Conservation (phyloP, 2,888 invertebrate genomes). For the Sylvicola cinctus region DNA sequence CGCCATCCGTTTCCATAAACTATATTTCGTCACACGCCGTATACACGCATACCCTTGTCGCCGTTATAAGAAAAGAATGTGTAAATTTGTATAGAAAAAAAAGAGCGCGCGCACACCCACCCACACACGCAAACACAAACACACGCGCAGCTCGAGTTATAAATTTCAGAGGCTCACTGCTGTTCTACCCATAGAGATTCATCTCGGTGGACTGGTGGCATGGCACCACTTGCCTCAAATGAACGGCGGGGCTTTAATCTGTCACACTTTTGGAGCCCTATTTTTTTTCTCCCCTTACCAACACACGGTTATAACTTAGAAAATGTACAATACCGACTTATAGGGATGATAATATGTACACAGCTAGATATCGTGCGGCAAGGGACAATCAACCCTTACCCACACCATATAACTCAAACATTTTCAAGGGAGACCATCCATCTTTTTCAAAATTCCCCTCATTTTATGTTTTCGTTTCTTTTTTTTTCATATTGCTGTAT, state of each 20-base stretch:
- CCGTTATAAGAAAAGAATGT: background rate
- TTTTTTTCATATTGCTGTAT: background rate
- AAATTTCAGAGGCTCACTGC: too few relatives aligned
- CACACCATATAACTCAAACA: background rate
- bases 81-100: background rate
- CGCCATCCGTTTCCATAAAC: too few relatives aligned
- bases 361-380: background rate
- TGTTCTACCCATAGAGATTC: too few relatives aligned
- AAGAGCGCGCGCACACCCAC: background rate
- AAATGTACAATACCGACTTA: too few relatives aligned
- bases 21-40: background rate
- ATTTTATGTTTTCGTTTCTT: conserved; percentile 1
- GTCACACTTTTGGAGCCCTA: too few relatives aligned
- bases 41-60: background rate
- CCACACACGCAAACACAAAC: background rate
- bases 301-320: too few relatives aligned
- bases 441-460: conserved; percentile 14
- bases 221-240: too few relatives aligned
- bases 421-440: conserved; percentile 17
- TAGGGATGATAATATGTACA: background rate
- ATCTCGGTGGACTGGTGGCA: too few relatives aligned
- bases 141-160: background rate
- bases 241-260: too few relatives aligned
- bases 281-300: too few relatives aligned
- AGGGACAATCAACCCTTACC: background rate